Evolutionary conservation across 2,888 invertebrate species (phyloP).

Genomic region (Tribolium freemani): DNA sequence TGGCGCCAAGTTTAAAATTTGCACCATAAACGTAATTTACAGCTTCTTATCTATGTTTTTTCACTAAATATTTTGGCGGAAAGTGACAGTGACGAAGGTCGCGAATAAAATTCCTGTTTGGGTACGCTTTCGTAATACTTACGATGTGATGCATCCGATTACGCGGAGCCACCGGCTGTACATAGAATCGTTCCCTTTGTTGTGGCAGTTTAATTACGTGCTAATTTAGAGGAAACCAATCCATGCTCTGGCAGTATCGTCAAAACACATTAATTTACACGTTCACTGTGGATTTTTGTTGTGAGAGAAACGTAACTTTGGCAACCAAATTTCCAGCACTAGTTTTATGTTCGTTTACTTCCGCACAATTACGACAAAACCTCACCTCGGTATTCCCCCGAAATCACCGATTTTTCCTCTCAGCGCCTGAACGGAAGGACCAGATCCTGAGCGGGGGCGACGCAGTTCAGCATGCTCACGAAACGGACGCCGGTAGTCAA

Average conservation of each 20-base stretch:
- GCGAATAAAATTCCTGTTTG: background rate
- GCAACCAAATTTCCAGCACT: constrained; percentile 21
- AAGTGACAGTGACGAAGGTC: constrained; percentile 33
- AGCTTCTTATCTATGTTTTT: constrained; percentile 27
- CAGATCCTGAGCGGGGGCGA: constrained; percentile 39
- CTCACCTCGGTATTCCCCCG: constrained; percentile 5
- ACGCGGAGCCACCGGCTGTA: background rate
- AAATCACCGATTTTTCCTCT: constrained; percentile 20
- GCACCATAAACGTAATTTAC: constrained; percentile 3
- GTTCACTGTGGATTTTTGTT: constrained; percentile 37
- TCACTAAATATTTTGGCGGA: constrained; percentile 32
- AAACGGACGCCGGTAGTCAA: constrained; percentile 53
- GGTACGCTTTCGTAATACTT: constrained; percentile 15
- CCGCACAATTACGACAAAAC: background rate
- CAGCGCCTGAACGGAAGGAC: constrained; percentile 45
- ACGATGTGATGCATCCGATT: constrained; percentile 29
- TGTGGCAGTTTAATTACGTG: constrained; percentile 14
- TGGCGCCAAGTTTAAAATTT: too few species aligned
- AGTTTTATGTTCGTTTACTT: background rate
- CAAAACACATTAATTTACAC: constrained; percentile 44
- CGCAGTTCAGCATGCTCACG: constrained; percentile 49
- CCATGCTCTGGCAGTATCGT: constrained; percentile 3
- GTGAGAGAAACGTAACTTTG: constrained; percentile 41
- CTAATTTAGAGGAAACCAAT: constrained; percentile 11
- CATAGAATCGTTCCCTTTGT: constrained; percentile 16